Percentiles rank a stretch among this genome's conserved stretches.
phyloP scores from a whole-genome alignment of 2,113 vertebrate genomes.

The Jacana jacana region DNA sequence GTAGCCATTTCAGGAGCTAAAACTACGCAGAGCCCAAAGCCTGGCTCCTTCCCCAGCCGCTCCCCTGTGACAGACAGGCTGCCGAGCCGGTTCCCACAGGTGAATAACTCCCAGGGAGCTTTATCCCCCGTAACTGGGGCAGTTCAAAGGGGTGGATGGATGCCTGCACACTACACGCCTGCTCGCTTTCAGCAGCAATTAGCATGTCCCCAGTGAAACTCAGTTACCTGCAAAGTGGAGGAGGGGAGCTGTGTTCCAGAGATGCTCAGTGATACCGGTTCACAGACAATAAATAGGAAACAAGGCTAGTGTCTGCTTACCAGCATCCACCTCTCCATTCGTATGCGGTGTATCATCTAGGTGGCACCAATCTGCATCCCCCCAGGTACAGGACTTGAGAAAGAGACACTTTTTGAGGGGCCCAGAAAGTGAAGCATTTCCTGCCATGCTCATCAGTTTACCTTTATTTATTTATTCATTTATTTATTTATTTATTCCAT shows the following conservation, averaged over 20 bases:
- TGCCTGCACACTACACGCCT: not conserved
- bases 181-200: constrained; percentile 37
- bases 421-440: constrained; percentile 30
- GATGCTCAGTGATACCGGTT: not conserved
- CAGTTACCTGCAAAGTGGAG: not conserved
- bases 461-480: no score
- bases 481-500: not conserved
- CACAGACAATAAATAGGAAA: not conserved
- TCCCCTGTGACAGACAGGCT: constrained; percentile 2
- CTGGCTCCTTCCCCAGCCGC: not conserved
- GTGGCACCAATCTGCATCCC: not conserved
- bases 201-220: not conserved
- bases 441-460: not conserved
- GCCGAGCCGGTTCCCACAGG: constrained; percentile 13
- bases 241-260: not conserved
- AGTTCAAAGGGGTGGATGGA: not conserved
- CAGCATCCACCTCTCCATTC: not conserved
- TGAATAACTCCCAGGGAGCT: constrained; percentile 7
- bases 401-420: not conserved
- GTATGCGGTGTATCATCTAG: not conserved
- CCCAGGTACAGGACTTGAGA: not conserved
- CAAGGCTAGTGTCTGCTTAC: not conserved
- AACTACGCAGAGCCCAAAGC: not conserved
- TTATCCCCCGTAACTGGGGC: not conserved
- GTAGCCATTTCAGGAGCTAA: not conserved